Conservation (phyloP, 2,888 invertebrate species). For the Coenonympha glycerion region DNA sequence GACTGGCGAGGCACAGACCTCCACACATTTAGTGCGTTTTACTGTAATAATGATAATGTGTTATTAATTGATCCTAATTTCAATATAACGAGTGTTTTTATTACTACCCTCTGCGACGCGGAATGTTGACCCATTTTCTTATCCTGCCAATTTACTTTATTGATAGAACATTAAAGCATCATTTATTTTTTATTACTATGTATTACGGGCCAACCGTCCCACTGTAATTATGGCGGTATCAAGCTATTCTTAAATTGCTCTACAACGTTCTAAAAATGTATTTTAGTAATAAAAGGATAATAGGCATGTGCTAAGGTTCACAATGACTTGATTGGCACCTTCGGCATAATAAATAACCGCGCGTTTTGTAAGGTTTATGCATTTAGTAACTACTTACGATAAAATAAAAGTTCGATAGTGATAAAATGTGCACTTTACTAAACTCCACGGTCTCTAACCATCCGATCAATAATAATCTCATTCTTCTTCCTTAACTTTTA, state of each 20-base stretch:
- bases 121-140: slow-evolving; percentile 61
- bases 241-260: slow-evolving; percentile 69
- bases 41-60: too few relatives aligned
- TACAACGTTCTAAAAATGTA: slow-evolving; percentile 52
- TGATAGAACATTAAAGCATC: slow-evolving; percentile 66
- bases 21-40: too few relatives aligned
- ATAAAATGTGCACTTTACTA: too few relatives aligned
- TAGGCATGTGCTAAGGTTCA: slow-evolving; percentile 39
- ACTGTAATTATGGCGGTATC: slow-evolving; percentile 65
- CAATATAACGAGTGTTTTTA: slow-evolving; percentile 23
- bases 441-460: too few relatives aligned
- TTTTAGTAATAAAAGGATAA: slow-evolving; percentile 53
- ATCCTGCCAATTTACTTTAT: slow-evolving; percentile 73
- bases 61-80: slow-evolving; percentile 17
- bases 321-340: slow-evolving; percentile 55
- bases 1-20: too few relatives aligned
- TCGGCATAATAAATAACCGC: slow-evolving; percentile 43
- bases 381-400: slow-evolving; percentile 42
- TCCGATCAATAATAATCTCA: too few relatives aligned
- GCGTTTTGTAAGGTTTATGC: slow-evolving; percentile 28
- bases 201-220: slow-evolving; percentile 55
- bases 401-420: slow-evolving; percentile 27
- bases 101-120: slow-evolving; percentile 39
- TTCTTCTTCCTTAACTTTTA: too few relatives aligned
- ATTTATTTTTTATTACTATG: slow-evolving; percentile 67